A percentile compares a stretch with the other conserved stretches of the same genome.
Conservation (phyloP, 2,113 vertebrate species). For the Mirza zaza region DNA sequence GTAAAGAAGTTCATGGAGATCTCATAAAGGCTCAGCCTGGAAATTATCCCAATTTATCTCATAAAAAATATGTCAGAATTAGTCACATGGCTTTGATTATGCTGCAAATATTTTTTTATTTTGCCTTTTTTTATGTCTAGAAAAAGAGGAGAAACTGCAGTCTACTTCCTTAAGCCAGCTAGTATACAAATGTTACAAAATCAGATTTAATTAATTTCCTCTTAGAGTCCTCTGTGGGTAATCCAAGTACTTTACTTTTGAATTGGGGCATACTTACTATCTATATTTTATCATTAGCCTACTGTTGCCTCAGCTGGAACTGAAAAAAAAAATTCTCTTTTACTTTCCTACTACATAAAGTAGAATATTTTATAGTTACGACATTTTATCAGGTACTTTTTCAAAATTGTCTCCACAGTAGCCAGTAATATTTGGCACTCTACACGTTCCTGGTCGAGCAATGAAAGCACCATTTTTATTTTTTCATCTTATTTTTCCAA, state of each 20-base stretch:
- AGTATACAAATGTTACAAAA: background rate
- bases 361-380: background rate
- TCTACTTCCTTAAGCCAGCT: background rate
- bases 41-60: background rate
- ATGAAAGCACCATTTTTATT: background rate
- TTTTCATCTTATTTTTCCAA: background rate
- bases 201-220: background rate
- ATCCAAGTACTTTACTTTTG: background rate
- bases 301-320: background rate
- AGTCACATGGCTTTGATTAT: background rate
- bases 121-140: background rate
- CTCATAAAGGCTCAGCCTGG: background rate
- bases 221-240: background rate
- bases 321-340: background rate
- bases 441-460: background rate
- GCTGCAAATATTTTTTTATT: background rate
- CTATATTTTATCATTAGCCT: background rate
- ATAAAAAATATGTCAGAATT: background rate
- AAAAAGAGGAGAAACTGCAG: background rate
- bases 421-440: background rate
- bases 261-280: background rate
- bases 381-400: constrained; percentile 18
- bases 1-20: background rate
- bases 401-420: background rate
- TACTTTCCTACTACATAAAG: background rate